phyloP scores from a whole-genome alignment of 92 coral and sea anemone genomes.

The Micromussa lordhowensis region DNA sequence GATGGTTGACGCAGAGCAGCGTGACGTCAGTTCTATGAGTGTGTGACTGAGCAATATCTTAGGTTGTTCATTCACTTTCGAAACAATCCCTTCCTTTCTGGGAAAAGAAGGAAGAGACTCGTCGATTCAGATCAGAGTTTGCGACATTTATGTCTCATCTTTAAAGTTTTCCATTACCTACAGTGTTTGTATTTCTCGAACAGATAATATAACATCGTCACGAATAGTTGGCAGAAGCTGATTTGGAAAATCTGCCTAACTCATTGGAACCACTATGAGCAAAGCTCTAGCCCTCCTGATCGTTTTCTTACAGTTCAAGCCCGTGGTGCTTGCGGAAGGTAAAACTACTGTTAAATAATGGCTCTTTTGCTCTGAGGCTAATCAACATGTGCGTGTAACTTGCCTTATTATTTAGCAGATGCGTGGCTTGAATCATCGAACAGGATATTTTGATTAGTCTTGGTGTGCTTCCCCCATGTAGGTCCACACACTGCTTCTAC shows the following conservation, averaged over 20 bases:
- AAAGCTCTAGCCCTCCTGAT: not conserved
- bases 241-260: not conserved
- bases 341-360: not conserved
- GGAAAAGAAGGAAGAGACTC: not conserved
- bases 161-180: not conserved
- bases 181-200: not conserved
- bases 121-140: not conserved
- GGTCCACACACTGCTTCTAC: too few species aligned
- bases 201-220: not conserved
- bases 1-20: not conserved
- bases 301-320: slow-evolving; percentile 6
- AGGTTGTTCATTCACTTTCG: not conserved
- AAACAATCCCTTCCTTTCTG: not conserved
- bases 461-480: too few species aligned
- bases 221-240: not conserved
- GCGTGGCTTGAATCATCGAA: not conserved
- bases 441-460: too few species aligned
- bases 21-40: not conserved
- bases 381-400: not conserved
- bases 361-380: not conserved
- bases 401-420: not conserved
- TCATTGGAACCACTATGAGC: not conserved
- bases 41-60: not conserved
- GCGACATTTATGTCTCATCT: not conserved
- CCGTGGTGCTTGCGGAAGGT: slow-evolving; percentile 13